Base-by-base conservation (phyloP, 2,888 invertebrate species). In the Acrobasis repandana region DNA sequence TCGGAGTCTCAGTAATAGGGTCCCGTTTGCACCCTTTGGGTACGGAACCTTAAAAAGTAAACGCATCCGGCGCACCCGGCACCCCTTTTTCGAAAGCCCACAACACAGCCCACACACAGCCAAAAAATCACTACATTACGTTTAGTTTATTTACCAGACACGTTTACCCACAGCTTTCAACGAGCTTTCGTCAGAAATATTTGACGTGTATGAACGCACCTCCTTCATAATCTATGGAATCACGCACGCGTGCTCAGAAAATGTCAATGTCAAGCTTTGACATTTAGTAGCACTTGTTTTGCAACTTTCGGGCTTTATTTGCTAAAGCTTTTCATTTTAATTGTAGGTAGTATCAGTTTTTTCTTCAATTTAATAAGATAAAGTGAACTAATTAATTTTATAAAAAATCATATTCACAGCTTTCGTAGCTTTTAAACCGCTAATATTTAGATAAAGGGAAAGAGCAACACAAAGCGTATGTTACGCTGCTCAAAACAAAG, bases 241-340 rank as follows among this genome's bases (percentile, higher is more conserved):
- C 43, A 14, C 43, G 43, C 43, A 14, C 43, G 43, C 43, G n/a
- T 43, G 43, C 43, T n/a, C 5, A 2, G n/a, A 14, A 43, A 43
- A 43, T 43, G 52, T 52, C 52, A 33, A 52, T 33, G 33, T 15
- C 43, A 43, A 43, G 43, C 43, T 43, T 11, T 43, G 43, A 43
- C 43, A 43, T 43, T 43, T 43, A 43, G 43, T 14, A 28, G 43
- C 43, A 43, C n/a, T 43, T 43, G 43, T 43, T 43, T 43, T 14
- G 43, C 43, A 43, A 43, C 28, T 43, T 14, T 5, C 2, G 14
- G n/a, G 43, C 43, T 43, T 43, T 38, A 1, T 10, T 3, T 43
- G 11, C n/a, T 5, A 11, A n/a, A 43, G 43, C 43, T 43, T 43
- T n/a, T 43, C 6, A n/a, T 43, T 43, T 43, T 38, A 14, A 38